Evolutionary conservation across 2,797 vertebrate genomes (phyloP).

Genomic region (Yasuhikotakia modesta): DNA sequence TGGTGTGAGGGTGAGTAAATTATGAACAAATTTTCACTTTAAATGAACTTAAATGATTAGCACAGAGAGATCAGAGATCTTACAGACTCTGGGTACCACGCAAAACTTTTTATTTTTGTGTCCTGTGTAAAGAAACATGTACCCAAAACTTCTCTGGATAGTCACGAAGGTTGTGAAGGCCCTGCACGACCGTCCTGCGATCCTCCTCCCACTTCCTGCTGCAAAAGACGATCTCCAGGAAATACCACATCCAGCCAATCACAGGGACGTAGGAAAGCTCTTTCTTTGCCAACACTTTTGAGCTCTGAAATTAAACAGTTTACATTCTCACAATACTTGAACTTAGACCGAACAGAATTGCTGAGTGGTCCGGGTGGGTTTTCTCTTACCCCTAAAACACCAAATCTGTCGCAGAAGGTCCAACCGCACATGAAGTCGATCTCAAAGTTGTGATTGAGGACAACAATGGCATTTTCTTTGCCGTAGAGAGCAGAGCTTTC

Average conservation of each 20-base stretch:
- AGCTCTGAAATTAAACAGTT: constrained; percentile 76
- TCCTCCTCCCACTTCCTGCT: constrained; percentile 97
- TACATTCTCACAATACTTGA: background rate
- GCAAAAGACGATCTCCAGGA: constrained; percentile 96
- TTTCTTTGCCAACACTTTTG: constrained; percentile 95
- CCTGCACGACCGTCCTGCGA: constrained; percentile 80
- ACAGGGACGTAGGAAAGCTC: constrained; percentile 90
- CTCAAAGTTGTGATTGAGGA: constrained; percentile 95
- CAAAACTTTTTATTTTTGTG: too few species aligned
- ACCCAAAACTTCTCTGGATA: constrained; percentile 95
- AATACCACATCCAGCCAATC: constrained; percentile 99
- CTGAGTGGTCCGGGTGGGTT: background rate
- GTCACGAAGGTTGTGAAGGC: constrained; percentile 85
- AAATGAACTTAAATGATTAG: too few species aligned
- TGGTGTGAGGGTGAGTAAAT: too few species aligned
- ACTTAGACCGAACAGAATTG: background rate
- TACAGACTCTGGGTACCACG: too few species aligned
- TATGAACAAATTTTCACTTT: too few species aligned
- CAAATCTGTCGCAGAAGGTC: constrained; percentile 93
- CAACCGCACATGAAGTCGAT: constrained; percentile 98
- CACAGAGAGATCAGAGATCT: background rate
- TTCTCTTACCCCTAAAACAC: constrained; percentile 89
- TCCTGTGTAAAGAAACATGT: background rate
- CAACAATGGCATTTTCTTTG: constrained; percentile 91
- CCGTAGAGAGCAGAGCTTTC: constrained; percentile 80